Evolutionary conservation across 2,888 invertebrate species (phyloP), one percentile per base, ranked within the genome.

Genomic region (Halocaridina rubra): DNA sequence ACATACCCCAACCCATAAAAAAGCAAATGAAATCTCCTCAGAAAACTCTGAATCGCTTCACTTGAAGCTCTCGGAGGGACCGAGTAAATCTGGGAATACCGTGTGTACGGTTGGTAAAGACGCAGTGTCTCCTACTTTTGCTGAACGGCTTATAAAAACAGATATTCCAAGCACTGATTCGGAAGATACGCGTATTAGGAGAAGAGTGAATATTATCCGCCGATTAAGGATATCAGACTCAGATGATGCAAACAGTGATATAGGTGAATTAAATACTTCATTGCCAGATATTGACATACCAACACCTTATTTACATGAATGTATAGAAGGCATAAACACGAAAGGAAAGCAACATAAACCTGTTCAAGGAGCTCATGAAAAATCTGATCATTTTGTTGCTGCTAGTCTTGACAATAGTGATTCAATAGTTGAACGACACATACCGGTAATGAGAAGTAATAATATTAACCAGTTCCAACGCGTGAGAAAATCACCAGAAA

Each of bases 101-200:
- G 30, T 71, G 19, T 33, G 30, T 27, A 85, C 85, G 5, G 53
- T 85, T 33, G 81, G 81, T 8, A 77, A 57, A 81, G 46, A 57
- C 32, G 81, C 85, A 33, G 33, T 10, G n/a, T 85, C 81, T 0
- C 81, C 85, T 22, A 27, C 74, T 19, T 22, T 33, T 0, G 19
- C 75, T 24, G 29, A 13, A 53, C 39, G 16, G 5, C 13, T n/a
- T 64, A 30, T 27, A 22, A 39, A 61, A 24, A 27, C 46, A 46
- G 57, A 13, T 22, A 61, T 22, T 19, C n/a, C 77, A 61, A 30
- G 19, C n/a, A n/a, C n/a, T n/a, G n/a, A n/a, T n/a, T n/a, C n/a
- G n/a, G n/a, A n/a, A n/a, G n/a, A n/a, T n/a, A n/a, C n/a, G 61
- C n/a, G 24, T 61, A 8, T 22, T 32, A 10, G 32, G 8, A 32